A percentile compares a stretch with the other conserved stretches of the same genome.
phyloP scores from a whole-genome alignment of 2,113 vertebrate species.

The Colinus virginianus region DNA sequence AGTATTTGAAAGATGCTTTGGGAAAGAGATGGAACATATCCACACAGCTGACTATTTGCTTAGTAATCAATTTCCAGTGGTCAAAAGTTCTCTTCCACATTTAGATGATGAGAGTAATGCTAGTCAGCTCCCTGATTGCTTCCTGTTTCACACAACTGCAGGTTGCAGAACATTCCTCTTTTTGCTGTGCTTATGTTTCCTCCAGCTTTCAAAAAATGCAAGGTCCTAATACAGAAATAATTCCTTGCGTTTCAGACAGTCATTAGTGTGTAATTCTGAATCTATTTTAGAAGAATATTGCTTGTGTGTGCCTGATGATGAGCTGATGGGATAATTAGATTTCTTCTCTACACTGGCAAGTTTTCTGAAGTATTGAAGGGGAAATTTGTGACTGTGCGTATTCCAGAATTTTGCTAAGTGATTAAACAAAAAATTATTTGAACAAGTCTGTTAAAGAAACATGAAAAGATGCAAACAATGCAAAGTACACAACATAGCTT shows the following conservation, averaged over 20 bases:
- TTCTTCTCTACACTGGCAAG: neutral
- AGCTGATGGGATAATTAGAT: slow-evolving; percentile 8
- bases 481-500: neutral
- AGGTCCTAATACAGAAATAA: neutral
- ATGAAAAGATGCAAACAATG: neutral
- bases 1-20: neutral
- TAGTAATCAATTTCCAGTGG: neutral
- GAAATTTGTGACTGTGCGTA: neutral
- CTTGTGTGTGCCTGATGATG: slow-evolving; percentile 4
- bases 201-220: slow-evolving; percentile 11
- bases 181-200: neutral
- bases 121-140: neutral
- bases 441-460: neutral
- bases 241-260: neutral
- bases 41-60: neutral
- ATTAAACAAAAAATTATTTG: neutral
- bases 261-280: neutral
- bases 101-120: neutral
- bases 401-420: neutral
- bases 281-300: neutral
- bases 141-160: neutral
- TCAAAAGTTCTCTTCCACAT: neutral
- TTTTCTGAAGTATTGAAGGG: neutral
- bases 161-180: neutral
- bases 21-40: neutral